phyloP scores from a whole-genome alignment of 2,797 vertebrate species.

The Vultur gryphus region DNA sequence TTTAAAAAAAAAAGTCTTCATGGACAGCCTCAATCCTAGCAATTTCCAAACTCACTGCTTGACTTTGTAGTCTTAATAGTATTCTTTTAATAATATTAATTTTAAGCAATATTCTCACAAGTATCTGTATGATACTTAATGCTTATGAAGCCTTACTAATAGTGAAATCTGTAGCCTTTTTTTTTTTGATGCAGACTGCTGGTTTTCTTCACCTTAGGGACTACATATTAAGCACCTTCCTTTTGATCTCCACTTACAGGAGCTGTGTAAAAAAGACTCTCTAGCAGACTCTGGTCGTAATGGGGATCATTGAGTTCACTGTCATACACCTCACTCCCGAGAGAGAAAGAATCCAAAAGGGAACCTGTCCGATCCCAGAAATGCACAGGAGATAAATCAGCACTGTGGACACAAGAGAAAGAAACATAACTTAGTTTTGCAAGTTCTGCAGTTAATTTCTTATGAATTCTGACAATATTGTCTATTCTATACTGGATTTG shows the following conservation, averaged over 20 bases:
- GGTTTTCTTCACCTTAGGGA: not conserved
- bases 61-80: not conserved
- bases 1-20: not conserved
- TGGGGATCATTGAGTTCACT: constrained; percentile 89
- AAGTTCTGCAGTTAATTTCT: not conserved
- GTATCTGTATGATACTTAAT: not conserved
- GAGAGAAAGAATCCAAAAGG: constrained; percentile 80
- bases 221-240: not conserved
- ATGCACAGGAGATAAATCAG: constrained; percentile 71
- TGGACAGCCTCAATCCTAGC: not conserved
- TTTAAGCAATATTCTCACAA: not conserved
- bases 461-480: not conserved
- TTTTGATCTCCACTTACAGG: constrained; percentile 75
- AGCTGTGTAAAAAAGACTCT: constrained; percentile 86
- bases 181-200: not conserved
- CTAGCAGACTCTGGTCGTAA: constrained; percentile 92
- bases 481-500: not conserved
- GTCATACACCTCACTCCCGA: constrained; percentile 78
- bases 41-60: not conserved
- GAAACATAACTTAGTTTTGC: fast-evolving
- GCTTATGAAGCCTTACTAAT: not conserved
- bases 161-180: not conserved
- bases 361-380: constrained; percentile 77
- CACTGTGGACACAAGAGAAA: constrained; percentile 62
- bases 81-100: not conserved